Conservation (phyloP, 2,888 invertebrate species). For the Pyrrhosoma nymphula region DNA sequence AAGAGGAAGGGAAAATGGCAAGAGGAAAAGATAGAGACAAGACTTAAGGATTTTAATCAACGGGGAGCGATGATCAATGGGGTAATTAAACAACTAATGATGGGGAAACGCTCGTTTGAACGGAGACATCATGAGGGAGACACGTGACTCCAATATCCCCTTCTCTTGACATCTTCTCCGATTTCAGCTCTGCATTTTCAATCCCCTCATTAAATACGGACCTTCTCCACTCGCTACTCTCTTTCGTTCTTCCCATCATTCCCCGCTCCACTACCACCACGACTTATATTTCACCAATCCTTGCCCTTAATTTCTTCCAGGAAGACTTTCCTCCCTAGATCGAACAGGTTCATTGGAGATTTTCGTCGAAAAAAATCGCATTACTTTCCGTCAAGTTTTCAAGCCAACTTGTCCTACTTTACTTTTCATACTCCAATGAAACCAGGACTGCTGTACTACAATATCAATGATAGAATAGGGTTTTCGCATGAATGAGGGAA, state of each 20-base stretch:
- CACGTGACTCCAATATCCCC: background rate
- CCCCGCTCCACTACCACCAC: background rate
- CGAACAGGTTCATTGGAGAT: background rate
- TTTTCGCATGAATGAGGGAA: too few relatives aligned
- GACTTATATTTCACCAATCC: background rate
- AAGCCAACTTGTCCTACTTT: too few relatives aligned
- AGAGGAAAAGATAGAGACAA: background rate
- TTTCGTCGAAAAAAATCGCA: background rate
- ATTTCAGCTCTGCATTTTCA: background rate
- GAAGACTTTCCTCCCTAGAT: background rate
- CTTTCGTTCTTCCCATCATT: background rate
- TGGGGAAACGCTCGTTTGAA: background rate
- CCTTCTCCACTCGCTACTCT: background rate
- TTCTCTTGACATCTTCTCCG: background rate
- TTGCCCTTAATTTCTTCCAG: background rate
- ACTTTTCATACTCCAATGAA: too few relatives aligned
- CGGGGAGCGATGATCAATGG: slow-evolving; percentile 2
- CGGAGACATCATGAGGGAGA: background rate
- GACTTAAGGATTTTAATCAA: background rate
- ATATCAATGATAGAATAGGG: too few relatives aligned
- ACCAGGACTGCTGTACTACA: too few relatives aligned
- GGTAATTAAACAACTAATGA: slow-evolving; percentile 2
- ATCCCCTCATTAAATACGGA: background rate
- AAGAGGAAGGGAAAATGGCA: background rate
- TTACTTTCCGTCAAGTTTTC: background rate